Evolutionary conservation across 2,113 vertebrate genomes (phyloP), one percentile per base, ranked within the genome.

Genomic region (Melanostigma gelatinosum): DNA sequence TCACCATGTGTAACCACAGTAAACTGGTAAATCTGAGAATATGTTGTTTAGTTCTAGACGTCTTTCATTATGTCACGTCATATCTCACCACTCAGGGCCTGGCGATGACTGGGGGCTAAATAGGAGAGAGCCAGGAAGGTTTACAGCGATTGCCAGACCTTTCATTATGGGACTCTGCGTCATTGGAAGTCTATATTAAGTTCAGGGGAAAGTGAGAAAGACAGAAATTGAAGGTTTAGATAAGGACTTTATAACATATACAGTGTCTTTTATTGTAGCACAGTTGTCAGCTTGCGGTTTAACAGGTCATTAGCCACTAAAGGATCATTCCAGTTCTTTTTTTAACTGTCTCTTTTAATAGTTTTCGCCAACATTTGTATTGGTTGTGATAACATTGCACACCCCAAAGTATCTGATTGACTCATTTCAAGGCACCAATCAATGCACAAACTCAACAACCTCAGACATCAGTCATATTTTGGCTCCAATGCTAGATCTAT

Each of bases 11-110:
- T 20, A 63, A 34, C 77, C 71, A 36, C 72, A 83, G 67, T 71
- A 58, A 75, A 77, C 46, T 75, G 55, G 38, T 63, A 42, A 79
- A 73, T 34, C 48, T 63, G 46, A 65, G 29, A 83, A 38, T 34
- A 69, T 57, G 64, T 70, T 60, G 71, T 89, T 87, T 88, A 89
- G 36, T 78, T 79, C 66, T 84, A 68, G 42, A 78, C 11, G 16
- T 24, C 76, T 84, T 87, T 90, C 70, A 87, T 88, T 42, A 80
- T 50, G 48, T 15, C 42, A 50, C 57, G n/a, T 73, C 38, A 69
- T 20, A 55, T 73, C 40, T 67, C 54, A 27, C 67, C 52, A 40
- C n/a, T 63, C 32, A 15, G 42, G 27, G 60, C 48, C 72, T 18
- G 50, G 46, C n/a, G 63, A 50, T 48, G 65, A 81, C 16, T 57